Evolutionary conservation across 2,113 vertebrate genomes (phyloP).

Genomic region (Vulpes vulpes): DNA sequence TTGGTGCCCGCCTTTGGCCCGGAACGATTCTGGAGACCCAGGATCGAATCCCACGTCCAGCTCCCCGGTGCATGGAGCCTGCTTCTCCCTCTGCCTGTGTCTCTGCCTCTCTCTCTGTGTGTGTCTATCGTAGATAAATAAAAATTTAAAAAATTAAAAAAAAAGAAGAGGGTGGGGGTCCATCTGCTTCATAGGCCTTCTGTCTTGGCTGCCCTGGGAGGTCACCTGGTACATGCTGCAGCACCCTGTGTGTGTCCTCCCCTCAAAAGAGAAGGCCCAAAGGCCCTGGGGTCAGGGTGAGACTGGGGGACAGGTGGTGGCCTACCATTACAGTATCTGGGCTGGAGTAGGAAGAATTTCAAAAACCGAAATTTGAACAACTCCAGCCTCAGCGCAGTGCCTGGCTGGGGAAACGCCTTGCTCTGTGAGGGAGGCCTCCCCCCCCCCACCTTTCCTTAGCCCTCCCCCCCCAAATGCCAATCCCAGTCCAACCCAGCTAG

Average conservation of each 20-base stretch:
- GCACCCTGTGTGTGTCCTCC: background rate
- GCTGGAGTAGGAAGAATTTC: background rate
- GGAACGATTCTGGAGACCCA: no score
- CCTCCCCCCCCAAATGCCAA: background rate
- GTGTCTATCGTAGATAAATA: no score
- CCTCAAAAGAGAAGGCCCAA: background rate
- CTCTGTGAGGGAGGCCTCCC: background rate
- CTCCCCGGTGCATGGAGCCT: no score
- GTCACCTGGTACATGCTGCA: background rate
- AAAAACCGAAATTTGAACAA: background rate
- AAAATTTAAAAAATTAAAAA: no score
- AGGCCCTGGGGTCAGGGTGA: background rate
- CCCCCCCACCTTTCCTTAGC: background rate
- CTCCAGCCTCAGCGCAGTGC: background rate
- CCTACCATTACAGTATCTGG: background rate
- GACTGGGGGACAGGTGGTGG: no score
- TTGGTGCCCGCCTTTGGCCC: no score
- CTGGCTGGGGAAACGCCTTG: background rate
- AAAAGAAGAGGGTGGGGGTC: background rate
- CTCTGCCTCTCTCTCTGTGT: no score
- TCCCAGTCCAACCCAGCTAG: background rate
- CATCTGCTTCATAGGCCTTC: background rate
- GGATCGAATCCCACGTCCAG: no score
- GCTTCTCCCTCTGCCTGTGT: no score
- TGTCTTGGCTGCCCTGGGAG: background rate